A percentile compares a stretch with the other conserved stretches of the same genome.
These are phyloP conservation scores for Manis crassicaudata DNA, from an alignment of 2,797 vertebrate species.

Conservation along the genomic window DNA sequence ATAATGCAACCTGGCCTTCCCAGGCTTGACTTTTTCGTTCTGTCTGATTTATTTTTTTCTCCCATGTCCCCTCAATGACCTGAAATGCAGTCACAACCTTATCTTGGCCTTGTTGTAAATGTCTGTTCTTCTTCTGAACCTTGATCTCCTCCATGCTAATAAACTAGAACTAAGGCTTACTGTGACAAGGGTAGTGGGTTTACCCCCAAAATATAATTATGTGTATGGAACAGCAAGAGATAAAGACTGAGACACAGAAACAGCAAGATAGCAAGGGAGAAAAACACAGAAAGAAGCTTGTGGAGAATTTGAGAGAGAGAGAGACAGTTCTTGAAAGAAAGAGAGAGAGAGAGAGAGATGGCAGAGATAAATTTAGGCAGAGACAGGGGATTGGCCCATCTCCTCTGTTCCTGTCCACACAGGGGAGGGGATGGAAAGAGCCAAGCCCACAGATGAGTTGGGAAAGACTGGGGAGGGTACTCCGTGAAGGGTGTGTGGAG, in stretches of 20 bases:
- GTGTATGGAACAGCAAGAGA: neutral
- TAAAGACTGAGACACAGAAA: neutral
- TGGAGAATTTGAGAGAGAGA: neutral
- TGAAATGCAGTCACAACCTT: slow-evolving; percentile 57
- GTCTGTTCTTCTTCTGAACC: neutral
- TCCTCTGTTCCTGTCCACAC: neutral
- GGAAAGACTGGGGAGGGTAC: neutral
- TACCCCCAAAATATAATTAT: neutral
- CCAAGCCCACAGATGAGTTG: neutral
- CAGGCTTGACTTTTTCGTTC: slow-evolving; percentile 40
- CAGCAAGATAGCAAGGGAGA: neutral
- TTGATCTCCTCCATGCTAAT: slow-evolving; percentile 48
- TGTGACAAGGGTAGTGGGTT: neutral
- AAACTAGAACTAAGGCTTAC: slow-evolving; percentile 30
- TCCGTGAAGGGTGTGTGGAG: neutral
- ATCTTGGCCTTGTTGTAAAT: slow-evolving; percentile 58
- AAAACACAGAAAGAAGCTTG: neutral
- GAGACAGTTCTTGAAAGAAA: neutral
- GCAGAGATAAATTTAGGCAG: neutral
- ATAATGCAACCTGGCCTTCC: neutral
- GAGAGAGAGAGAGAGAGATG: neutral
- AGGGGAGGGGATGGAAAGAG: neutral
- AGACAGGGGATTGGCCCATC: neutral
- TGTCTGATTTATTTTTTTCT: slow-evolving; percentile 28
- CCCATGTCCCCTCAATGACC: neutral